Evolutionary conservation across 2,113 vertebrate species (phyloP), one percentile per base, ranked within the genome.

Genomic region (Columbina picui): DNA sequence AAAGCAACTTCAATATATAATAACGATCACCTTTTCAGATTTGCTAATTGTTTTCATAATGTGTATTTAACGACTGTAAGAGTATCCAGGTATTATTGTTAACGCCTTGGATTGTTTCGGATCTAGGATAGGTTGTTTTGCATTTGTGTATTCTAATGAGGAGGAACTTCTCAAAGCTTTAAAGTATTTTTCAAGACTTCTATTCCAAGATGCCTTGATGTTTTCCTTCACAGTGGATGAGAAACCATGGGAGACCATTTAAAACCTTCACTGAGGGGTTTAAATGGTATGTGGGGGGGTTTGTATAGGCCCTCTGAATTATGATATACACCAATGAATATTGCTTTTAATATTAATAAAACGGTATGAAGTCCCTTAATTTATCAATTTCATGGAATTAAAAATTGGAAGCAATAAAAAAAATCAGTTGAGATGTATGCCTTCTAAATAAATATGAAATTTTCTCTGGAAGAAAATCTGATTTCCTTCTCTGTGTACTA

Each of bases 401-500:
- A 91, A 69, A 61, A 34, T 65, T 25, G 52, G 36, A 78, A 74
- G 25, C 68, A 21, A 60, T n/a, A 49, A 79, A 74, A 79, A 74
- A 45, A 60, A 64, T 50, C 59, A 75, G 8, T 78, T 68, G 65
- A 91, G 36, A 43, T 87, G 73, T 91, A 26, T 75, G 57, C 53
- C 30, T 89, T 94, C 76, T 82, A 49, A 95, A 90, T 94, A 96
- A 96, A 92, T 43, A 75, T 5, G 19, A 71, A 87, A 56, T 39
- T 88, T 90, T 41, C 34, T 81, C 30, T 87, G 84, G 41, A 90
- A 91, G 50, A 93, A 30, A 16, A 91, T 89, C n/a, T 65, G 45
- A 43, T 84, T 94, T 89, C 50, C 55, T 69, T 80, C 45, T 96
- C 43, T 69, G 8, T 80, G 53, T 87, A 13, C 41, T 65, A 30